Base-by-base conservation (phyloP, 2,113 vertebrate genomes). In the Mystacornis crossleyi region DNA sequence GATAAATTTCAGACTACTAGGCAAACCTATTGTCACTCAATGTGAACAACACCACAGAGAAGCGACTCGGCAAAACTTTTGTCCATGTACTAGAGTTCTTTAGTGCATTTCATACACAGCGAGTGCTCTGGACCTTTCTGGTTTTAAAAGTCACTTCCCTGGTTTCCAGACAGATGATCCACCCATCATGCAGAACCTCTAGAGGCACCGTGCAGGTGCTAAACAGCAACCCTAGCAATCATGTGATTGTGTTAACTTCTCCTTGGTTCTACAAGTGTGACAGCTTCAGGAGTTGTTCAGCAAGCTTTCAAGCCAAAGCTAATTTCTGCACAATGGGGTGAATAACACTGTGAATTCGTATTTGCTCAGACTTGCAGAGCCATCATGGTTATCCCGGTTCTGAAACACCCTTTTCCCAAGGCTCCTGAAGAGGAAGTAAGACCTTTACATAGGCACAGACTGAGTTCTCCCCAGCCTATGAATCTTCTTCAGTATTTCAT, bases 1-100 rank as follows among this genome's bases (percentile, higher is more conserved):
- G 91, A 57, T 79, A 95, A 71, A 96, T 95, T 77, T 95, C 62
- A 72, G 87, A 75, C 45, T 75, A 45, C 36, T 72, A 72, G 65
- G 51, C 83, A 81, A 95, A 82, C 14, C 10, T 9, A 4, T 38
- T 95, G 86, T 93, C 25, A 57, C n/a, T 95, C 50, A 38, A 5
- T 6, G 43, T 40, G 89, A 93, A 86, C 29, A 77, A 54, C 0
- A 1, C 4, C 20, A 65, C 66, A 81, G 67, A 81, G n/a, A 69
- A 92, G 47, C 57, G 20, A 51, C 29, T 83, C 7, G 14, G 60
- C 34, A 78, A 71, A 78, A 58, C 54, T 89, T 93, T 71, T 88
- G 51, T 72, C 34, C 3, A 1, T 4, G 33, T 54, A 33, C 33
- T 58, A 25, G 48, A 53, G 50, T 45, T 86, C 14, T 90, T 70